Conservation (phyloP, 2,797 vertebrate genomes). For the Neosilurus hyrtlii region DNA sequence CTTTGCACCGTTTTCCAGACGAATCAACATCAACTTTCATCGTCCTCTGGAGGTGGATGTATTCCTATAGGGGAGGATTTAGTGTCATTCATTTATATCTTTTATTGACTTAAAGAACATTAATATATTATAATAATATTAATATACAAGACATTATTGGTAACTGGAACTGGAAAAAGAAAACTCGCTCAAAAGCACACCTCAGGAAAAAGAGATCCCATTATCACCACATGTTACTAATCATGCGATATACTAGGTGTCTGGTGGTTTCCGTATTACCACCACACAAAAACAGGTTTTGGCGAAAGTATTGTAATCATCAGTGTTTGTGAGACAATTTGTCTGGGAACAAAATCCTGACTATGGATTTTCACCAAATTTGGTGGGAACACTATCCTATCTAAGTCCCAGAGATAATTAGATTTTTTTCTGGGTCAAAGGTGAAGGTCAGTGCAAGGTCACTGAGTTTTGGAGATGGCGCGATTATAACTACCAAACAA, state of each 20-base stretch:
- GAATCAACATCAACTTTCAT: conserved; percentile 84
- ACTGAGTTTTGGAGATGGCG: too few relatives aligned
- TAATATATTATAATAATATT: too few relatives aligned
- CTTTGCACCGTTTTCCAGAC: conserved; percentile 82
- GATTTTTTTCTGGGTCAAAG: too few relatives aligned
- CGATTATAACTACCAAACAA: too few relatives aligned
- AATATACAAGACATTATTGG: background rate
- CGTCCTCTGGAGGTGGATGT: conserved; percentile 79
- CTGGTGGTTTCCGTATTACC: background rate
- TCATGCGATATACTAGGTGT: background rate
- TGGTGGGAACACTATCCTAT: too few relatives aligned
- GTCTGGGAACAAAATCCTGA: too few relatives aligned
- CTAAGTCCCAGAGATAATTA: too few relatives aligned
- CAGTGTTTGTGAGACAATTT: too few relatives aligned
- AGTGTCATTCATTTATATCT: background rate
- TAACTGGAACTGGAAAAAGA: background rate
- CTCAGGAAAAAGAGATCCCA: background rate
- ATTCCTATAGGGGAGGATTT: conserved; percentile 69
- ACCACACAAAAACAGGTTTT: too few relatives aligned
- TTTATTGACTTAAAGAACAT: background rate
- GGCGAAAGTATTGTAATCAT: too few relatives aligned
- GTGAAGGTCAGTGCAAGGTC: too few relatives aligned
- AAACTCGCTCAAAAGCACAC: background rate
- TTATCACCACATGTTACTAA: background rate
- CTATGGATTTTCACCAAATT: too few relatives aligned